Evolutionary conservation across 2,888 invertebrate genomes (phyloP).

Genomic region (Teleogryllus oceanicus): DNA sequence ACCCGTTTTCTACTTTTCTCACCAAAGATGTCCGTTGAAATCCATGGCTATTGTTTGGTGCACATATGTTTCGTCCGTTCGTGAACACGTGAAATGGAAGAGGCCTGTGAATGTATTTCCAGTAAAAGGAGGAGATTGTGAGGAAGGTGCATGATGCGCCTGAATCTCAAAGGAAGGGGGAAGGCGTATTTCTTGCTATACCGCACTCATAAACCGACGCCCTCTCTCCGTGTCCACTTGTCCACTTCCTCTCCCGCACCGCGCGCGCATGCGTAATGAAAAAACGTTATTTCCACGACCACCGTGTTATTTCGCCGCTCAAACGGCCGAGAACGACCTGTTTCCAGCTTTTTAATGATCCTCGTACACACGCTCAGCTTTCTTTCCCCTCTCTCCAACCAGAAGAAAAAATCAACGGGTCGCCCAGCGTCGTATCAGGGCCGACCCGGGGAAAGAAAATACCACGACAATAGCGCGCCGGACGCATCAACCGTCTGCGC

Average conservation of each 20-base stretch:
- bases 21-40: too few species aligned
- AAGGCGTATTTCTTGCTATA: not conserved
- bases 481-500: not conserved
- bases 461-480: not conserved
- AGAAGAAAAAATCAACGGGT: too few species aligned
- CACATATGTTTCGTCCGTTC: too few species aligned
- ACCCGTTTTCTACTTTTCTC: too few species aligned
- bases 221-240: not conserved
- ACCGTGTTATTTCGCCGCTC: not conserved
- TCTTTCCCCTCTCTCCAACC: not conserved
- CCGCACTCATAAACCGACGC: not conserved
- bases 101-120: too few species aligned
- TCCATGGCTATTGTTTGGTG: too few species aligned
- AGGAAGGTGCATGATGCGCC: too few species aligned
- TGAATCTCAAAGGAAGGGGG: too few species aligned
- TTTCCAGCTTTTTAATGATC: constrained; percentile 7
- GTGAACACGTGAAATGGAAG: too few species aligned
- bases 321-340: not conserved
- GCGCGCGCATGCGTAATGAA: not conserved
- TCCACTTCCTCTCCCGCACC: not conserved
- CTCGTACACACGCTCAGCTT: not conserved
- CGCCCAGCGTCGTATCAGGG: too few species aligned
- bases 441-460: too few species aligned
- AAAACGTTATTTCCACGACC: constrained; percentile 1
- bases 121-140: too few species aligned